phyloP scores from a whole-genome alignment of 2,888 invertebrate species.

The Pseudanteris insignis region DNA sequence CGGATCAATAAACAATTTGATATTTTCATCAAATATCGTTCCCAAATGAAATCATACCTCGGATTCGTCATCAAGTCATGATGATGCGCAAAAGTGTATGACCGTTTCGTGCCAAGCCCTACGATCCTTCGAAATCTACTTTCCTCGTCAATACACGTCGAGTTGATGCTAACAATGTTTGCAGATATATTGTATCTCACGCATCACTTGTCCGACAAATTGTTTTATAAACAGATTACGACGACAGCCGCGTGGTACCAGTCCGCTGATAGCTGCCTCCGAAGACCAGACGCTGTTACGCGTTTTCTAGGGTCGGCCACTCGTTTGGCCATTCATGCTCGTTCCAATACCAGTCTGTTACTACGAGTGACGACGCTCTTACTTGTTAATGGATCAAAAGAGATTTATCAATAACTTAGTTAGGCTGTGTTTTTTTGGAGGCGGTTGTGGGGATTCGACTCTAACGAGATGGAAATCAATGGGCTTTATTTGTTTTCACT shows the following conservation, averaged over 20 bases:
- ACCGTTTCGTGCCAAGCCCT: conserved; percentile 16
- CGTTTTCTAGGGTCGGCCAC: conserved; percentile 41
- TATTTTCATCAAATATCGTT: no score
- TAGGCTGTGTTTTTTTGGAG: conserved; percentile 19
- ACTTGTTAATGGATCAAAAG: conserved; percentile 38
- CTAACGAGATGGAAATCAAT: conserved; percentile 7
- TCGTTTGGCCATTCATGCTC: conserved; percentile 31
- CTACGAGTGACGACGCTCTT: conserved; percentile 24
- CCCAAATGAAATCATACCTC: no score
- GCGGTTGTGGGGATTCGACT: conserved; percentile 11
- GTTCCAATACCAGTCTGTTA: neutral
- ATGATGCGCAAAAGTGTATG: conserved; percentile 49
- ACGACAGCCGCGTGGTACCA: conserved; percentile 66
- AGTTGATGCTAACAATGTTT: conserved; percentile 67
- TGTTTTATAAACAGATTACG: conserved; percentile 84
- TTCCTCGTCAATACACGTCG: conserved; percentile 64
- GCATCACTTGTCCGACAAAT: conserved; percentile 80
- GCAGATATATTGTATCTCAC: conserved; percentile 69
- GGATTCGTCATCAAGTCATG: conserved; percentile 54
- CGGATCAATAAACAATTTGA: no score
- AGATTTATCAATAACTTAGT: conserved; percentile 31
- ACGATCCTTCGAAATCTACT: conserved; percentile 45
- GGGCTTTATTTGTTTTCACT: conserved; percentile 6
- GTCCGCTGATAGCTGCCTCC: conserved; percentile 30
- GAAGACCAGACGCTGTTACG: conserved; percentile 19